phyloP scores from a whole-genome alignment of 2,113 vertebrate species.

The Boulengeromyrus knoepffleri region DNA sequence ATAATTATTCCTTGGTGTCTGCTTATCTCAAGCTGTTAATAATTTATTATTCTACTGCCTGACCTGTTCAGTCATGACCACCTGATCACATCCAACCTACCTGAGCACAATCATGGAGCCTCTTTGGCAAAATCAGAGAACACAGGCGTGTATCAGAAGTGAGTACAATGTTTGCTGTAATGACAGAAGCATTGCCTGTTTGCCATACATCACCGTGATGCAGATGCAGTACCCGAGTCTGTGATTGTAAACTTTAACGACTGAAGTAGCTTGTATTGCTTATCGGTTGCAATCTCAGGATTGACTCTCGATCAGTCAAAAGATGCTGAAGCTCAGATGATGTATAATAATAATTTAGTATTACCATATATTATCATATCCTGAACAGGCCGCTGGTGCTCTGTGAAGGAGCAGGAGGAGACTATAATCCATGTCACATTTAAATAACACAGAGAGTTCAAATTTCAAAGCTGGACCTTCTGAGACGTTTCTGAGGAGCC shows the following conservation, averaged over 20 bases:
- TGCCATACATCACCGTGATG: conserved; percentile 41
- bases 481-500: neutral
- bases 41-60: neutral
- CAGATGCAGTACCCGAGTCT: conserved; percentile 49
- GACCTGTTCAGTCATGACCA: neutral
- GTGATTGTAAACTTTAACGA: conserved; percentile 44
- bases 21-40: neutral
- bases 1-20: neutral
- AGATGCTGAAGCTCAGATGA: conserved; percentile 55
- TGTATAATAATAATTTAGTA: conserved; percentile 28
- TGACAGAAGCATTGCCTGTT: neutral
- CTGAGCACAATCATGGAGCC: neutral
- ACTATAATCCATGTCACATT: conserved; percentile 37
- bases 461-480: neutral
- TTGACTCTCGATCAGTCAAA: conserved; percentile 65
- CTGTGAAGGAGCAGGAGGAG: conserved; percentile 52
- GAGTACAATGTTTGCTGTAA: neutral
- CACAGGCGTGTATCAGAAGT: neutral
- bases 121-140: neutral
- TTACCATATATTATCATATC: conserved; percentile 42
- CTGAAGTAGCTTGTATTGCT: conserved; percentile 60
- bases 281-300: conserved; percentile 64
- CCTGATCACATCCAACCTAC: neutral
- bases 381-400: conserved; percentile 54
- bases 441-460: conserved; percentile 30